Base-by-base conservation (phyloP, 1,140 invertebrate genomes). In the Popillia japonica region DNA sequence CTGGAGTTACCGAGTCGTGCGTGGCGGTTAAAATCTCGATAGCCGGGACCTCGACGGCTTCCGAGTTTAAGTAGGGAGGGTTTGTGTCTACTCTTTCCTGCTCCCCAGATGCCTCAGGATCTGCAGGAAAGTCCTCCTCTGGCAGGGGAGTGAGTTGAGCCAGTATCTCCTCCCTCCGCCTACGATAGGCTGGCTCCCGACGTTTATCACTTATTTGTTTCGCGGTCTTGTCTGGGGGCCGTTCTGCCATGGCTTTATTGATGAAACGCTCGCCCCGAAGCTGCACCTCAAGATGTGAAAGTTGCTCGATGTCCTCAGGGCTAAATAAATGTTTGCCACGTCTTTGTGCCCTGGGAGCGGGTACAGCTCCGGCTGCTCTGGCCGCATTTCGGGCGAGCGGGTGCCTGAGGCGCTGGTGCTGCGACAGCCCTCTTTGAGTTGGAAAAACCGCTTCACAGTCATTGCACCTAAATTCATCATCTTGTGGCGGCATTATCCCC, bases 311-410 rank as follows among this genome's bases (percentile, higher is more conserved):
- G 14, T 68, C 64, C 64, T 27, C 17, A 20, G 17, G 64, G 17
- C 17, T 68, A 10, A 10, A 68, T 2, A 11, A 2, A 48, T 17
- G 3, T 68, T 20, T 2, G 64, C 64, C 64, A 22, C 64, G 17
- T 11, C 22, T 20, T 22, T 20, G 14, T 10, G 64, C 64, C 17
- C 64, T 20, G 17, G 64, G 64, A 27, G n/a, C n/a, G 8, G 64
- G 64, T 68, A 8, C 64, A 22, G 64, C 22, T 3, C 8, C 64
- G 23, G 22, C 64, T 22, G 64, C 64, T 10, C 64, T 68, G 64
- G 64, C 64, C 64, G 2, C 64, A 27, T 68, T 68, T n/a, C 72
- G 72, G 72, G 72, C 34, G 72, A 73, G 72, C 72, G 72, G 72
- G 40, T 73, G 72, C 34, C 3, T 34, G 72, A 40, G 72, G 72